phyloP scores from a whole-genome alignment of 2,888 invertebrate genomes.

The Spodoptera exigua region DNA sequence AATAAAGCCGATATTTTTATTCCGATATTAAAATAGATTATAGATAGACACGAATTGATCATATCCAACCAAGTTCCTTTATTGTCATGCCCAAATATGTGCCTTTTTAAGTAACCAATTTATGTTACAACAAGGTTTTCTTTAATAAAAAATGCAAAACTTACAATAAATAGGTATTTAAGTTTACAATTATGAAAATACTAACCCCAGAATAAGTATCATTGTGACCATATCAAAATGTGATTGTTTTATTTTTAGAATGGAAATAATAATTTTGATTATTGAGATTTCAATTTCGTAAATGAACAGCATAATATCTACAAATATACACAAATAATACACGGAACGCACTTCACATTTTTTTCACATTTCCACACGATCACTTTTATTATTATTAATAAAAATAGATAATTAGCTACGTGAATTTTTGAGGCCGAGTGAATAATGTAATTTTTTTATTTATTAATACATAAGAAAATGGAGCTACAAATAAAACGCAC shows the following conservation, averaged over 20 bases:
- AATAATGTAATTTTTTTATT: no score
- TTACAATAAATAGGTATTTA: conserved; percentile 17
- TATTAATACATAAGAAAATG: no score
- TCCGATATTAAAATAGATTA: conserved; percentile 20
- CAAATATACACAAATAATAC: conserved; percentile 23
- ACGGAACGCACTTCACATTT: conserved; percentile 36
- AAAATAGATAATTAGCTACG: conserved; percentile 25
- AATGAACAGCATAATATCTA: conserved; percentile 39
- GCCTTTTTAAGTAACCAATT: conserved; percentile 64
- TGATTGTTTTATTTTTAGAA: conserved; percentile 36
- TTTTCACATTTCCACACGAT: conserved; percentile 34
- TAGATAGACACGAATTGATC: conserved; percentile 49
- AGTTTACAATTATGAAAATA: conserved; percentile 17
- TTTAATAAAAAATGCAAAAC: conserved; percentile 9
- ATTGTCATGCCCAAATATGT: conserved; percentile 65
- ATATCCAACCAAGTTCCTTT: conserved; percentile 71
- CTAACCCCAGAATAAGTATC: conserved; percentile 37
- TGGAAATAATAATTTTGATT: conserved; percentile 27
- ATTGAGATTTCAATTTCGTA: conserved; percentile 15
- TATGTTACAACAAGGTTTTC: conserved; percentile 29
- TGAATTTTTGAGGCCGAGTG: not conserved
- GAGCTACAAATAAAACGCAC: conserved; percentile 4
- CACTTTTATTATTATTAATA: conserved; percentile 37
- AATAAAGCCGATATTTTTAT: conserved; percentile 28
- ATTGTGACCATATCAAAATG: conserved; percentile 55